Percentiles rank a stretch among this genome's conserved stretches.
Conservation (phyloP, 2,888 invertebrate species). For the Pyrgus malvae region DNA sequence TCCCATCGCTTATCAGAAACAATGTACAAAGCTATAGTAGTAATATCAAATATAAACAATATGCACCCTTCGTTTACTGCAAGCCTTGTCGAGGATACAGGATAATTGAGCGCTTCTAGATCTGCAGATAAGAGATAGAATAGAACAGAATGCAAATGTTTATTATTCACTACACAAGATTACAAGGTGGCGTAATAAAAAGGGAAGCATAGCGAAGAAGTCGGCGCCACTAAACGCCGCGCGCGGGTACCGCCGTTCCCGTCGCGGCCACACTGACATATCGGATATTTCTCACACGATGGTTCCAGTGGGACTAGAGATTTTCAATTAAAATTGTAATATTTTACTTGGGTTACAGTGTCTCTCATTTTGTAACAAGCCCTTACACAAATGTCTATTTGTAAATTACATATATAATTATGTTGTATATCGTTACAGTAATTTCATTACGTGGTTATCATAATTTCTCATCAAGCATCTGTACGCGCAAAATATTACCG, state of each 20-base stretch:
- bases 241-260: slow-evolving; percentile 29
- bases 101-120: slow-evolving; percentile 80
- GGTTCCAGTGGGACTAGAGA: slow-evolving; percentile 86
- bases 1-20: slow-evolving; percentile 87
- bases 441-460: slow-evolving; percentile 81
- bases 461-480: slow-evolving; percentile 75
- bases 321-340: slow-evolving; percentile 83
- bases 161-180: slow-evolving; percentile 75
- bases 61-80: slow-evolving; percentile 82
- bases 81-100: slow-evolving; percentile 80
- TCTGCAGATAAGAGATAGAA: slow-evolving; percentile 74
- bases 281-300: slow-evolving; percentile 72
- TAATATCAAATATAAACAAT: slow-evolving; percentile 83
- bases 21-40: slow-evolving; percentile 87
- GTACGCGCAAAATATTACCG: slow-evolving; percentile 48
- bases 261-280: slow-evolving; percentile 48
- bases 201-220: slow-evolving; percentile 74
- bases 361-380: slow-evolving; percentile 82
- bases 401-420: slow-evolving; percentile 71
- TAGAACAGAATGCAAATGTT: slow-evolving; percentile 78
- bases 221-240: slow-evolving; percentile 37
- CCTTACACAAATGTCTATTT: slow-evolving; percentile 84
- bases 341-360: slow-evolving; percentile 84
- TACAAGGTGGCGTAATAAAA: slow-evolving; percentile 74
- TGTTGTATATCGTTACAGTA: slow-evolving; percentile 80